Conservation (phyloP, 1,140 invertebrate genomes). For the Leptinotarsa defecta region DNA sequence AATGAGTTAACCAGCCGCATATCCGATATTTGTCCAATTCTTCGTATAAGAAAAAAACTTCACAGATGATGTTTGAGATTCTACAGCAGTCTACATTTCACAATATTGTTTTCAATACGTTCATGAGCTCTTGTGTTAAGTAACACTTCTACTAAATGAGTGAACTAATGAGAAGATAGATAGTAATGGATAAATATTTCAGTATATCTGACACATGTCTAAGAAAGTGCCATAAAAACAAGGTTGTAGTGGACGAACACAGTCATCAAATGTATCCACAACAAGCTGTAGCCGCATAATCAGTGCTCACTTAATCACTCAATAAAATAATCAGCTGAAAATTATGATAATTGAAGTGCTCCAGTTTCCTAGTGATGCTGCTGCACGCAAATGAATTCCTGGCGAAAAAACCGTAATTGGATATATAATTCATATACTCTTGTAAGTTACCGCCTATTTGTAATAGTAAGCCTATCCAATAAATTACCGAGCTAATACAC, state of each 20-base stretch:
- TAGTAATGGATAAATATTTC: no score
- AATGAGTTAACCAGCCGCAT: no score
- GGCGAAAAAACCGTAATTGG: conserved; percentile 17
- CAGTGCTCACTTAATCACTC: conserved; percentile 5
- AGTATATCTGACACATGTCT: no score
- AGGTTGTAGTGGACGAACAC: neutral
- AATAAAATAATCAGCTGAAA: conserved; percentile 17
- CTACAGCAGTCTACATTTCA: no score
- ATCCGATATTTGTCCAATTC: no score
- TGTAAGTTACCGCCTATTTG: conserved; percentile 19
- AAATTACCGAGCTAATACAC: conserved; percentile 18
- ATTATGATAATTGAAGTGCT: conserved; percentile 22
- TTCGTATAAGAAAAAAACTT: no score
- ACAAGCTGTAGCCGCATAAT: neutral
- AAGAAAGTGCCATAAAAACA: no score
- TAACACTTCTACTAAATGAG: no score
- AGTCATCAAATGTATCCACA: neutral
- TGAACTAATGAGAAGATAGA: no score
- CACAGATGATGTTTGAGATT: no score
- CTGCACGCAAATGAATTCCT: conserved; percentile 8
- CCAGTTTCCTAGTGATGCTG: conserved; percentile 17
- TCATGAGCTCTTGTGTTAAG: no score
- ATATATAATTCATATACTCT: conserved; percentile 18
- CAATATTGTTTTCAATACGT: no score
- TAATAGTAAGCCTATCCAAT: conserved; percentile 15